A percentile compares a stretch with the other conserved stretches of the same genome.
phyloP scores from a whole-genome alignment of 2,888 invertebrate species.

The Macaria liturata region DNA sequence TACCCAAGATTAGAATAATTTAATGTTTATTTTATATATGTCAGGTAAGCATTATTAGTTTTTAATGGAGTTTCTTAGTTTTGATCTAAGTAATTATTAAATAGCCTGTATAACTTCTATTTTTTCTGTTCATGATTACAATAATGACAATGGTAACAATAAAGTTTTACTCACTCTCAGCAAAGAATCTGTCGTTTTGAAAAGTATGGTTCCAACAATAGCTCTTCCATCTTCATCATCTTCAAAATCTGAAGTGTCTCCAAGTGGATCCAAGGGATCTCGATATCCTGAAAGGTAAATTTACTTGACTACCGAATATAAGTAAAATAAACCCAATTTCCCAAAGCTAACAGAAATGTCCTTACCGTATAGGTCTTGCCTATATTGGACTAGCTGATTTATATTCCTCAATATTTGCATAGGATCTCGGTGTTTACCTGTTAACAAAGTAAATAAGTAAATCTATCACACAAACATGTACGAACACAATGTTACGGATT shows the following conservation, averaged over 20 bases:
- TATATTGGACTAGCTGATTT: constrained; percentile 68
- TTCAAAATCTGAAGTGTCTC: constrained; percentile 66
- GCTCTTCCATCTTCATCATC: constrained; percentile 75
- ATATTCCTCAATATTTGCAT: constrained; percentile 70
- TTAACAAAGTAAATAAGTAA: not conserved
- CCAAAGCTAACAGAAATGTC: constrained; percentile 10
- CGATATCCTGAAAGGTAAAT: constrained; percentile 50
- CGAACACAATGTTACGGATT: not conserved
- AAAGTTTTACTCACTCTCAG: constrained; percentile 57
- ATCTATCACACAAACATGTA: not conserved
- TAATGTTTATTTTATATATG: no score
- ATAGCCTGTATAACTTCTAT: no score
- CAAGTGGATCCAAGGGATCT: constrained; percentile 62
- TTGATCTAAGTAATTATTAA: no score
- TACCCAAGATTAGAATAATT: no score
- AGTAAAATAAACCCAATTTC: no score
- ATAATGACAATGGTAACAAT: no score
- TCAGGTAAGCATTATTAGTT: no score
- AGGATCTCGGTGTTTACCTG: constrained; percentile 72
- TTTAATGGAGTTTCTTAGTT: no score
- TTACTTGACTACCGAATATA: no score
- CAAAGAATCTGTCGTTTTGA: constrained; percentile 71
- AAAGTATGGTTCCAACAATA: constrained; percentile 71
- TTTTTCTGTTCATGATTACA: no score
- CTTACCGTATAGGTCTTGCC: constrained; percentile 70